These are phyloP conservation scores for Alosa sapidissima DNA, from an alignment of 2,797 vertebrate species.

Conservation along the genomic window DNA sequence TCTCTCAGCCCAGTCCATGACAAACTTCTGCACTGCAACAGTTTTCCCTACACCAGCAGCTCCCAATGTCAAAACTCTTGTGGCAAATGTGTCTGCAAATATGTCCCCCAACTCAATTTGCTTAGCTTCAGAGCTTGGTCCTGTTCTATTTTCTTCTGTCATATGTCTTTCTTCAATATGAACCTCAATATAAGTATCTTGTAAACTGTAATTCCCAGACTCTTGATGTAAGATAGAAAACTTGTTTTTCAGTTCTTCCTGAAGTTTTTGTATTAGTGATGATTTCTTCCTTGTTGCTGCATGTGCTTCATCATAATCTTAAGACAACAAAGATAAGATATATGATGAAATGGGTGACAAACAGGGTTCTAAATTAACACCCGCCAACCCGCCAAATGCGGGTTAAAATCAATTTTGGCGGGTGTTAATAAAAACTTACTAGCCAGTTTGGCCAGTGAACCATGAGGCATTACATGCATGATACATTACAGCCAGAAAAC, in stretches of 20 bases:
- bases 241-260: not conserved
- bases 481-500: no score
- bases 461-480: no score
- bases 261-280: not conserved
- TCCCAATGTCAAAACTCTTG: not conserved
- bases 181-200: not conserved
- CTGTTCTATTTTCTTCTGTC: not conserved
- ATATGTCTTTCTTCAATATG: not conserved
- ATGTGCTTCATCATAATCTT: not conserved
- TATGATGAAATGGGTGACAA: no score
- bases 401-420: no score
- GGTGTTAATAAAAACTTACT: no score
- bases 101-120: not conserved
- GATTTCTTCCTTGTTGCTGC: constrained; percentile 1
- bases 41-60: not conserved
- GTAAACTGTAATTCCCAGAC: not conserved
- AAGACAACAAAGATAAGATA: not conserved
- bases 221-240: not conserved
- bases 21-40: not conserved
- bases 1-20: not conserved
- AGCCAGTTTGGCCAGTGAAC: no score
- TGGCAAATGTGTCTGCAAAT: not conserved
- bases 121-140: not conserved
- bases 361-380: no score
- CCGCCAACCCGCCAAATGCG: no score